Conservation (phyloP, 1,140 invertebrate species). For the Hormaphis cornu region DNA sequence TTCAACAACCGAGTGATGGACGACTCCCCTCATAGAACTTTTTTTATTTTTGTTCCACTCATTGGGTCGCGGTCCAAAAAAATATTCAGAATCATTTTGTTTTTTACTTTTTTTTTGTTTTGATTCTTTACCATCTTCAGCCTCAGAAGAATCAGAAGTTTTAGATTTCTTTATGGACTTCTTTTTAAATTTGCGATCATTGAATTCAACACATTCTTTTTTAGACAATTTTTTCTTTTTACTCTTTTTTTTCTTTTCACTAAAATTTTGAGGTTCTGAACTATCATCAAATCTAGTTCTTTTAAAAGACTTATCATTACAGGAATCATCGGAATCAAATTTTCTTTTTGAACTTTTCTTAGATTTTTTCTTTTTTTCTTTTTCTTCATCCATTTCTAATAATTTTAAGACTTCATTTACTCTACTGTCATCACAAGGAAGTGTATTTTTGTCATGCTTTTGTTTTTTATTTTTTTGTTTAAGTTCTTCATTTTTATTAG, state of each 20-base stretch:
- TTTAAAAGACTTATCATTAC: neutral
- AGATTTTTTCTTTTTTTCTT: constrained; percentile 2
- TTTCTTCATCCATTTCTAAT: constrained; percentile 6
- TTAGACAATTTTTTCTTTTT: neutral
- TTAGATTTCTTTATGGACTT: constrained; percentile 16
- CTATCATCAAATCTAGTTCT: neutral
- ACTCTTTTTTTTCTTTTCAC: neutral
- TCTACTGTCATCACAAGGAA: neutral
- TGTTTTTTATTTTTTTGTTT: constrained; percentile 7
- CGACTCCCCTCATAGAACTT: constrained; percentile 25
- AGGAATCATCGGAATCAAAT: neutral
- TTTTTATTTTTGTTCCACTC: constrained; percentile 7
- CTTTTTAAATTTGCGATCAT: neutral
- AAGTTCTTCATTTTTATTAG: neutral
- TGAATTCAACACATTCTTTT: neutral
- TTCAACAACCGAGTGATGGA: neutral
- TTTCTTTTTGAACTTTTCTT: constrained; percentile 6
- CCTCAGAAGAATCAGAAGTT: neutral
- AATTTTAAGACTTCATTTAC: constrained; percentile 16
- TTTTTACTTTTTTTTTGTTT: neutral
- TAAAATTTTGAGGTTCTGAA: neutral
- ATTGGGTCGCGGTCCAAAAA: constrained; percentile 29
- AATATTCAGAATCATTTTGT: neutral
- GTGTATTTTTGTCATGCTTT: constrained; percentile 15
- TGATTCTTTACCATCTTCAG: neutral